These are phyloP conservation scores for Nibea coibor DNA, from an alignment of 2,113 vertebrate species.

Conservation along the genomic window DNA sequence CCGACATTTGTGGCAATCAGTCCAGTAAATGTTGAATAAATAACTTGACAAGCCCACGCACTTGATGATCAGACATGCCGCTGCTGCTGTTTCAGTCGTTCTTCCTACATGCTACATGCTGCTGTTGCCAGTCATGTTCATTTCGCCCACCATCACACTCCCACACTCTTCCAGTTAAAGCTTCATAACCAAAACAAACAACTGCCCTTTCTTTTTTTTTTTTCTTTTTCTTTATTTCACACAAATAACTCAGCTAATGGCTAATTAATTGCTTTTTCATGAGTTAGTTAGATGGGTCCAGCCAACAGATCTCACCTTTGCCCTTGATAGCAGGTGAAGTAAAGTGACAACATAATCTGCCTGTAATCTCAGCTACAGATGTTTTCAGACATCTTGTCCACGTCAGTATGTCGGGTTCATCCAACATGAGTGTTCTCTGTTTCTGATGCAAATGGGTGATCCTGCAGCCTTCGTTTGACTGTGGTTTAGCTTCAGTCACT, in stretches of 20 bases:
- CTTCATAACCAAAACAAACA: neutral
- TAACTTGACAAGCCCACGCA: neutral
- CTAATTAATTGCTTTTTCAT: too few species aligned
- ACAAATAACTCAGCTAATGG: too few species aligned
- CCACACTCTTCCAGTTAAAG: neutral
- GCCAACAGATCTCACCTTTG: too few species aligned
- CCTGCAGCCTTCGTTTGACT: neutral
- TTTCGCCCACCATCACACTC: neutral
- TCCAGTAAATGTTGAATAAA: neutral
- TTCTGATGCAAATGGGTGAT: neutral
- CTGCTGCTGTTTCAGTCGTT: neutral
- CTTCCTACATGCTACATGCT: slow-evolving; percentile 22
- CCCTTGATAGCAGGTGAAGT: too few species aligned
- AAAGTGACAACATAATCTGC: too few species aligned
- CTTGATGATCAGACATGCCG: neutral
- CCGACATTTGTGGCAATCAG: too few species aligned
- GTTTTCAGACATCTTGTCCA: too few species aligned
- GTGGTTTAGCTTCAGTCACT: too few species aligned
- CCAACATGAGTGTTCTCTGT: neutral
- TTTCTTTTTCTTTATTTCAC: too few species aligned
- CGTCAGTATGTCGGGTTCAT: too few species aligned
- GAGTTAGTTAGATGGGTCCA: too few species aligned
- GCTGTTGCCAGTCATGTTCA: neutral
- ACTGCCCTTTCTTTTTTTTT: neutral
- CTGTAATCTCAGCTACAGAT: too few species aligned